Conservation (phyloP, 1,140 invertebrate genomes). For the Danaus plexippus region DNA sequence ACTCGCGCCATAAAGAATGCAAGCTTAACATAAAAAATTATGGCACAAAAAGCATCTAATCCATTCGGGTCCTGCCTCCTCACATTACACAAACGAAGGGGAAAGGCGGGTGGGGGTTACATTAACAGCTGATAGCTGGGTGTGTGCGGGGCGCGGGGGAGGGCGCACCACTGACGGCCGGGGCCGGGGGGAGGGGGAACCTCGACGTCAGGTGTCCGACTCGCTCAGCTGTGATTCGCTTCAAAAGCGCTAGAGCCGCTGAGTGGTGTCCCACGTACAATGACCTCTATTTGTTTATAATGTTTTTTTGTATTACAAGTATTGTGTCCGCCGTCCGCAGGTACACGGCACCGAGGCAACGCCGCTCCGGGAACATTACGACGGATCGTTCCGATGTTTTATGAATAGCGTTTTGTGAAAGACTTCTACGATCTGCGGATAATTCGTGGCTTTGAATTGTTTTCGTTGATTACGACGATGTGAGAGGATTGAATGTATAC, state of each 20-base stretch:
- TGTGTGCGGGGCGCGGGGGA: slow-evolving; percentile 6
- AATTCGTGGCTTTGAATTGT: too few relatives aligned
- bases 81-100: slow-evolving; percentile 69
- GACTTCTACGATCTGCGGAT: too few relatives aligned
- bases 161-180: too few relatives aligned
- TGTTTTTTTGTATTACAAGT: slow-evolving; percentile 29
- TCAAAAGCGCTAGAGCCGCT: slow-evolving; percentile 48
- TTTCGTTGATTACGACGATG: too few relatives aligned
- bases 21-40: slow-evolving; percentile 30
- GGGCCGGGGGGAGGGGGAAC: slow-evolving; percentile 18
- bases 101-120: slow-evolving; percentile 57
- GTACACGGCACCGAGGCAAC: neutral
- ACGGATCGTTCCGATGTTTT: too few relatives aligned
- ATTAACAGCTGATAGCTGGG: slow-evolving; percentile 65
- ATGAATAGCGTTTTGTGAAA: too few relatives aligned
- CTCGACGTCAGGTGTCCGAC: slow-evolving; percentile 61
- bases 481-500: too few relatives aligned
- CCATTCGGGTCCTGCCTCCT: slow-evolving; percentile 51
- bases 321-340: slow-evolving; percentile 7
- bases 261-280: slow-evolving; percentile 30
- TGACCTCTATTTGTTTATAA: slow-evolving; percentile 57
- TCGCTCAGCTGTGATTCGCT: slow-evolving; percentile 57
- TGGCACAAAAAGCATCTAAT: slow-evolving; percentile 39
- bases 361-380: too few relatives aligned
- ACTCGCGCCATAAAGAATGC: neutral